A percentile compares a stretch with the other conserved stretches of the same genome.
Conservation (phyloP, 2,113 vertebrate species). For the Ardeotis arabs region DNA sequence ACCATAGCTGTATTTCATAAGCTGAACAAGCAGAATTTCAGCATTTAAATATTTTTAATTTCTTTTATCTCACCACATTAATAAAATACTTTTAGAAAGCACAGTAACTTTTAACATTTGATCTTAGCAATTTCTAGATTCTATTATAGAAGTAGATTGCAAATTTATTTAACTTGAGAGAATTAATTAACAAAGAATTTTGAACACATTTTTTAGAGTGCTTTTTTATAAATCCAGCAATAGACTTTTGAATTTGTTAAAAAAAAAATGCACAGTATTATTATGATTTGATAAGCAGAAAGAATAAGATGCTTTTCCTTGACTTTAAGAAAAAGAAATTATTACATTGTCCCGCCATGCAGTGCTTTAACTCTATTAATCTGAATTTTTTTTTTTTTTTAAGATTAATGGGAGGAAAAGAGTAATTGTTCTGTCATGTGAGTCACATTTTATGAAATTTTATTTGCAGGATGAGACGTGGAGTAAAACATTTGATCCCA, state of each 20-base stretch:
- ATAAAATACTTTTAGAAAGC: neutral
- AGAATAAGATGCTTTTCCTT: neutral
- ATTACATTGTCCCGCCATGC: neutral
- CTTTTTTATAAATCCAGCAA: neutral
- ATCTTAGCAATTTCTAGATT: neutral
- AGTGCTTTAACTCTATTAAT: neutral
- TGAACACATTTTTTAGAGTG: neutral
- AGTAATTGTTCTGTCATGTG: neutral
- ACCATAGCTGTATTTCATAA: neutral
- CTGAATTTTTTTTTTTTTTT: neutral
- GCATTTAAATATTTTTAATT: neutral
- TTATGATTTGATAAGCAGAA: neutral
- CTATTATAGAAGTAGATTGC: neutral
- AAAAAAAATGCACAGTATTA: neutral
- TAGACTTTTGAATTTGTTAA: neutral
- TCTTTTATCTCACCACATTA: neutral
- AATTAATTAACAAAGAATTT: neutral
- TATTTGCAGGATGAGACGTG: constrained; percentile 89
- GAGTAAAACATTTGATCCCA: constrained; percentile 90
- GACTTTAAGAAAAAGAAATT: neutral
- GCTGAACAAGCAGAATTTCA: neutral
- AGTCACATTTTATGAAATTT: neutral
- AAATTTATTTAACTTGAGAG: neutral
- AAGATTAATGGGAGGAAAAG: neutral
- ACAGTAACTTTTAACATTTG: neutral